phyloP scores from a whole-genome alignment of 1,140 invertebrate genomes.

The Lordiphosa collinella region DNA sequence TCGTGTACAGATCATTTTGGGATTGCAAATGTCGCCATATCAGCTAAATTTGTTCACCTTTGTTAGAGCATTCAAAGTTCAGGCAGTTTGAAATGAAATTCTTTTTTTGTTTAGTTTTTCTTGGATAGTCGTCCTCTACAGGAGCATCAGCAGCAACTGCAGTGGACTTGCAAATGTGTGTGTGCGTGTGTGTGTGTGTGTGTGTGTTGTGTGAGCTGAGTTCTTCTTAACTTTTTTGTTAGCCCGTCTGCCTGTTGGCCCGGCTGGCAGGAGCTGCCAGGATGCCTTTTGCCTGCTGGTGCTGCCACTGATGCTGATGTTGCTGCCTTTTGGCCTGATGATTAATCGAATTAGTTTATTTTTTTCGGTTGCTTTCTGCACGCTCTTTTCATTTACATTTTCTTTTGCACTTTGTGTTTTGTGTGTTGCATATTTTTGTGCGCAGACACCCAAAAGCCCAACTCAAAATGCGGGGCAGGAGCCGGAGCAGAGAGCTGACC shows the following conservation, averaged over 20 bases:
- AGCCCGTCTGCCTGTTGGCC: conserved; percentile 5
- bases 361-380: conserved; percentile 32
- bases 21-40: too few relatives aligned
- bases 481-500: conserved; percentile 41
- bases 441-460: conserved; percentile 6
- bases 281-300: conserved; percentile 32
- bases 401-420: conserved; percentile 58
- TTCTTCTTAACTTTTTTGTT: conserved; percentile 21
- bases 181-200: conserved; percentile 13
- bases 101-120: neutral
- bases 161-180: conserved; percentile 15
- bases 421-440: conserved; percentile 63
- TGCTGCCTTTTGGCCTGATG: conserved; percentile 60
- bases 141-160: conserved; percentile 28
- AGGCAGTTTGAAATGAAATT: too few relatives aligned
- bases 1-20: too few relatives aligned
- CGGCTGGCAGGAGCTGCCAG: conserved; percentile 25
- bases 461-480: neutral
- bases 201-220: conserved; percentile 21
- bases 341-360: conserved; percentile 75
- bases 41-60: too few relatives aligned
- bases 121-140: conserved; percentile 42
- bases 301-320: conserved; percentile 17
- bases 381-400: conserved; percentile 70
- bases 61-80: neutral